These are phyloP conservation scores for Rhagologus leucostigma DNA, from an alignment of 2,113 vertebrate genomes.

Conservation along the genomic window DNA sequence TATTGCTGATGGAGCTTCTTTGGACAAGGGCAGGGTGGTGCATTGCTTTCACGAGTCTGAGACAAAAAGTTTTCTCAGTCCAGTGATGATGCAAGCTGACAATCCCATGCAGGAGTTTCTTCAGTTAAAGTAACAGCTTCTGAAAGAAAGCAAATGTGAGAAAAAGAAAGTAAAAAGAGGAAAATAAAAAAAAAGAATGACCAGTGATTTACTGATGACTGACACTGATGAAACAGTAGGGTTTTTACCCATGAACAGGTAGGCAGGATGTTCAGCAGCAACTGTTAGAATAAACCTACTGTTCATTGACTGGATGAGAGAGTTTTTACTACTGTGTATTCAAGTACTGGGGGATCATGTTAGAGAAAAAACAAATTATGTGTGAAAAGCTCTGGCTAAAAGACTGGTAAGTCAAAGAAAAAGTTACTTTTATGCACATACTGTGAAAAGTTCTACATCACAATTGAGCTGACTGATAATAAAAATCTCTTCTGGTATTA, in stretches of 20 bases:
- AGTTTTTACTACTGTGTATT: background rate
- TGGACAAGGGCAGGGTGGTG: background rate
- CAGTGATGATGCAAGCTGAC: background rate
- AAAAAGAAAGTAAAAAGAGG: background rate
- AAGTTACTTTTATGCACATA: background rate
- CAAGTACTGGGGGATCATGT: background rate
- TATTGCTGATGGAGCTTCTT: background rate
- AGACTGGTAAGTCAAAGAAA: background rate
- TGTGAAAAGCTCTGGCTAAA: background rate
- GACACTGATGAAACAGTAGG: background rate
- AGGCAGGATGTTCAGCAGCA: background rate
- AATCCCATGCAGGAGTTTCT: background rate
- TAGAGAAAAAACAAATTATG: background rate
- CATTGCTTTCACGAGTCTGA: background rate
- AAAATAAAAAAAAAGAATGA: background rate
- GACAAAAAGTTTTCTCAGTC: background rate
- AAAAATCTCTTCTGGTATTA: background rate
- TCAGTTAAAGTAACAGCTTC: background rate
- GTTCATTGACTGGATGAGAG: background rate
- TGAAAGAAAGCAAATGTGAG: background rate
- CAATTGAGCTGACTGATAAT: background rate
- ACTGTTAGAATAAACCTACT: background rate
- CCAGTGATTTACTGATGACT: background rate
- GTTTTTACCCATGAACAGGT: background rate
- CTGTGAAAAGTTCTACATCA: background rate